Percentiles rank a stretch among this genome's conserved stretches.
phyloP scores from a whole-genome alignment of 35 echinoderm and acorn worm genomes.

The Apostichopus parvimensis region DNA sequence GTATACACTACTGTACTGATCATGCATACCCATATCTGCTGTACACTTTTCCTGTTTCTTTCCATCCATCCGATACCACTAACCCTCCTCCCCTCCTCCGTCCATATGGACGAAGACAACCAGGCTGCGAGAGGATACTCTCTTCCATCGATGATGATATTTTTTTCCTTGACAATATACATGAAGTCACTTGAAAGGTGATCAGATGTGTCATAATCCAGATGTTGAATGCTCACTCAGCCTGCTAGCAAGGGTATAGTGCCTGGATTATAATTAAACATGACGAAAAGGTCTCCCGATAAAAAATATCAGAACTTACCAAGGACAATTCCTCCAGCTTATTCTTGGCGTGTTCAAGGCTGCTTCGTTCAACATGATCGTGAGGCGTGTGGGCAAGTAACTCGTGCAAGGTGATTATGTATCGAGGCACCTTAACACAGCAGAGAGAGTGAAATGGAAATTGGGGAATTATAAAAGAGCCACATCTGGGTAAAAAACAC shows the following conservation, averaged over 20 bases:
- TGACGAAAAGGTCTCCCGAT: not conserved
- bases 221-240: not conserved
- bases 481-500: not conserved
- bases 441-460: slow-evolving; percentile 1
- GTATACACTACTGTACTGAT: too few species aligned
- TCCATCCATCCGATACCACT: too few species aligned
- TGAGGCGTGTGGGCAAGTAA: slow-evolving; percentile 96
- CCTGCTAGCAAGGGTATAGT: not conserved
- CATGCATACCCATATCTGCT: too few species aligned
- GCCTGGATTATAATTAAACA: not conserved
- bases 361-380: slow-evolving; percentile 91
- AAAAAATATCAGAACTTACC: slow-evolving; percentile 51
- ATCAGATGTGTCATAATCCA: slow-evolving; percentile 18
- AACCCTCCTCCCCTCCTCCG: not conserved
- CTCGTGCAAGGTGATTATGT: slow-evolving; percentile 95
- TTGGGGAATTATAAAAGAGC: not conserved
- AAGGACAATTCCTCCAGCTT: slow-evolving; percentile 94
- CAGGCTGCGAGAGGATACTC: not conserved
- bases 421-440: slow-evolving; percentile 77
- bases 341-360: slow-evolving; percentile 96
- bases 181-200: not conserved
- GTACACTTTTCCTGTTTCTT: too few species aligned
- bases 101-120: not conserved
- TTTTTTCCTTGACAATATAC: not conserved
- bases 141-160: not conserved